Evolutionary conservation across 2,113 vertebrate species (phyloP).

Genomic region (Entomyzon cyanotis): DNA sequence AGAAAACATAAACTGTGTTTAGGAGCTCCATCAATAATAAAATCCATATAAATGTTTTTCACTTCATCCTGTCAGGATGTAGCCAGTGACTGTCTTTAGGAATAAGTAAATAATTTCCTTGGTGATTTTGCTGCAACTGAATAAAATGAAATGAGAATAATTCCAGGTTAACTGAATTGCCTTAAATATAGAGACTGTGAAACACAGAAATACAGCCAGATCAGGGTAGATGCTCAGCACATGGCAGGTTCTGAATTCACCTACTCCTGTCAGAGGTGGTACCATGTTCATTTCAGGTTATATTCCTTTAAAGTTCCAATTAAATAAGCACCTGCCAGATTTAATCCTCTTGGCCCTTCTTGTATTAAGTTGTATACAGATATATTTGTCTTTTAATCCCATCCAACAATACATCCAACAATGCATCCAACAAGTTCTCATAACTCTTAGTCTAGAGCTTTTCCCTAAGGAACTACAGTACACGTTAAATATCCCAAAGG

Average conservation of each 20-base stretch:
- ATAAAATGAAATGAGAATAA: background rate
- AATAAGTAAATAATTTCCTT: slow-evolving; percentile 1
- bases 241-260: background rate
- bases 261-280: background rate
- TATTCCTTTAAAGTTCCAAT: background rate
- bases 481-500: background rate
- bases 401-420: background rate
- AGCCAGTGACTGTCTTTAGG: background rate
- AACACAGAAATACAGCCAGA: background rate
- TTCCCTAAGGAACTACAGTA: background rate
- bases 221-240: background rate
- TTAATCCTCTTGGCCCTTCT: background rate
- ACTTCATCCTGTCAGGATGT: background rate
- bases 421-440: background rate
- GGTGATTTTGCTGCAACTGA: background rate
- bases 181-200: background rate
- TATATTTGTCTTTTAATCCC: background rate
- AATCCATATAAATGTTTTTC: slow-evolving; percentile 26
- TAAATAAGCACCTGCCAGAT: background rate
- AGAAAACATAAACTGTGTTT: slow-evolving; percentile 16
- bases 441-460: background rate
- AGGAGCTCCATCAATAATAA: slow-evolving; percentile 23
- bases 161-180: background rate
- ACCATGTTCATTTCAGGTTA: background rate
- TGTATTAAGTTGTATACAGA: background rate